Evolutionary conservation across 2,888 invertebrate species (phyloP), one percentile per base, ranked within the genome.

Genomic region (Chrysodeixis includens): DNA sequence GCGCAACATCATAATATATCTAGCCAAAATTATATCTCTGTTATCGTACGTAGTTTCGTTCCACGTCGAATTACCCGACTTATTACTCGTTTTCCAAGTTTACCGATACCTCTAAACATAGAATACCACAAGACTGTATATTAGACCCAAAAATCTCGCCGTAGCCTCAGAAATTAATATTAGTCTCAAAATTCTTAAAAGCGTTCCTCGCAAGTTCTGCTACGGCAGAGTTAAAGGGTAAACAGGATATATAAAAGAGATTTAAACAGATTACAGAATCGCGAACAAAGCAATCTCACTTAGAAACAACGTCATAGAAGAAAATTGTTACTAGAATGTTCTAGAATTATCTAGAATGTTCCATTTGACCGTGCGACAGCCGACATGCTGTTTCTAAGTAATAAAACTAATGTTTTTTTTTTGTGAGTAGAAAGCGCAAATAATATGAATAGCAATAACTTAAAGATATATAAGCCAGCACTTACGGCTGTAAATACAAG

Each of bases 381-480:
- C 56, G 56, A 66, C 82, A 82, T 82, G 73, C 82, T 30, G 62
- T 70, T 71, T 67, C 66, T 69, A 68, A 74, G 79, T 79, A 76
- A 68, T 56, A 61, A 71, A 66, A 74, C 56, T 58, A 71, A 74
- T 69, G 78, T 69, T 78, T 74, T 49, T n/a, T 40, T 46, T 71
- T 63, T 30, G 44, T 66, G 63, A 56, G 26, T 57, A 57, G 58
- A 44, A 83, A 81, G 84, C 79, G 78, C 73, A 82, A 79, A 74
- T 56, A 51, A 79, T 63, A 62, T 58, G 61, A 66, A 68, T 18
- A 66, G 53, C 59, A 68, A 61, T 20, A 30, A 68, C 63, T 62
- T 57, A 69, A 55, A 66, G 54, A 71, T 61, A 67, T 56, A 74
- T 60, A 66, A 58, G 65, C 58, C 61, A 65, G 52, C 51, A 64